Conservation (phyloP, 2,888 invertebrate species). For the Agrotis clavis region DNA sequence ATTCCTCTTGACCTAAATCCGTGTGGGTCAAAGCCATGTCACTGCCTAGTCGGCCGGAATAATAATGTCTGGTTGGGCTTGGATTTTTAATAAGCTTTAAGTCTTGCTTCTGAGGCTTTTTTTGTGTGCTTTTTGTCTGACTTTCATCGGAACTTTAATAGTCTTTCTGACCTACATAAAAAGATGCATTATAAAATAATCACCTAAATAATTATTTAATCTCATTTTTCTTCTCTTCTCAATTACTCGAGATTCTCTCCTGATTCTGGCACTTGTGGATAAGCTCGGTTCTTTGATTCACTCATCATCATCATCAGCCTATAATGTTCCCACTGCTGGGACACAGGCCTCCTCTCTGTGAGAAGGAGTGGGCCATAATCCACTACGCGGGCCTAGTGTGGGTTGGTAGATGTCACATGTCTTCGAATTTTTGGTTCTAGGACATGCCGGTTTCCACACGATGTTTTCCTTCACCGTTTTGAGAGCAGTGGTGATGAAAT, state of each 20-base stretch:
- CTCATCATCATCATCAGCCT: no score
- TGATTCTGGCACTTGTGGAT: background rate
- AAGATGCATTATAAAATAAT: background rate
- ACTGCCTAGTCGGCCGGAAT: slow-evolving; percentile 74
- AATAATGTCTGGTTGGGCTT: slow-evolving; percentile 57
- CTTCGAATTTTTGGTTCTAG: no score
- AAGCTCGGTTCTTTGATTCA: background rate
- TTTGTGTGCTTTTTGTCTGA: slow-evolving; percentile 21
- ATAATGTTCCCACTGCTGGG: no score
- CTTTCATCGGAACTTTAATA: background rate
- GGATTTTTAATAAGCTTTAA: slow-evolving; percentile 49
- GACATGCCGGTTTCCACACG: no score
- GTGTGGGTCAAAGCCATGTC: slow-evolving; percentile 85
- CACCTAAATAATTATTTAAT: background rate
- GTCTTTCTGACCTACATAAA: background rate
- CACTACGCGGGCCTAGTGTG: no score
- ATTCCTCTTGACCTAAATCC: slow-evolving; percentile 88
- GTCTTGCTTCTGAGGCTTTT: background rate
- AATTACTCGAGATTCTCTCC: no score
- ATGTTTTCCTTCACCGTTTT: no score
- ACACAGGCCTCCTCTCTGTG: no score
- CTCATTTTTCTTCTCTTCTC: no score
- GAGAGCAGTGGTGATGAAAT: no score
- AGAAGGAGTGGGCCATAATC: no score
- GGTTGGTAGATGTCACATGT: no score